Percentiles rank a stretch among this genome's conserved stretches.
These are phyloP conservation scores for Stenichneumon culpator DNA, from an alignment of 2,888 invertebrate genomes.

Conservation along the genomic window DNA sequence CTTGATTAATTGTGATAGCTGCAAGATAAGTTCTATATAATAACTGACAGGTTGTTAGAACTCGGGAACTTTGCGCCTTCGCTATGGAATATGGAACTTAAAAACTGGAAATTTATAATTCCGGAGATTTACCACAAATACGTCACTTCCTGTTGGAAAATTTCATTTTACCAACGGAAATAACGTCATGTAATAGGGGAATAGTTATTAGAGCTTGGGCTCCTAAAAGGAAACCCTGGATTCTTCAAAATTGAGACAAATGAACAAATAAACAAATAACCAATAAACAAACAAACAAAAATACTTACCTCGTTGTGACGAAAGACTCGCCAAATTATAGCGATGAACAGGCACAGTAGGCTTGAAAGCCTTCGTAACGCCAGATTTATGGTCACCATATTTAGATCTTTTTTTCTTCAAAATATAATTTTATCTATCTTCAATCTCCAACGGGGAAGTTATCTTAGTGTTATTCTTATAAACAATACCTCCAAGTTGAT, in stretches of 20 bases:
- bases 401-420: background rate
- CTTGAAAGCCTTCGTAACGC: background rate
- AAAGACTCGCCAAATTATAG: slow-evolving; percentile 48
- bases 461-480: background rate
- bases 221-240: too few relatives aligned
- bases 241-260: too few relatives aligned
- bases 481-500: background rate
- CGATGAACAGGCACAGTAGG: slow-evolving; percentile 44
- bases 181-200: too few relatives aligned
- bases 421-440: background rate
- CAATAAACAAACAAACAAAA: background rate
- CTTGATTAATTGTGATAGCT: slow-evolving; percentile 56
- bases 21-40: background rate
- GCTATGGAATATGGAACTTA: too few relatives aligned
- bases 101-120: too few relatives aligned
- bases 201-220: background rate
- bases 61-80: too few relatives aligned
- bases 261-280: too few relatives aligned
- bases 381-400: background rate
- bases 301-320: slow-evolving; percentile 50
- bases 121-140: too few relatives aligned
- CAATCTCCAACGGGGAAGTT: background rate
- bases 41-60: too few relatives aligned
- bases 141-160: too few relatives aligned
- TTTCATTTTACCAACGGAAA: too few relatives aligned